phyloP scores from a whole-genome alignment of 2,797 vertebrate species.

The Hemitrygon akajei region DNA sequence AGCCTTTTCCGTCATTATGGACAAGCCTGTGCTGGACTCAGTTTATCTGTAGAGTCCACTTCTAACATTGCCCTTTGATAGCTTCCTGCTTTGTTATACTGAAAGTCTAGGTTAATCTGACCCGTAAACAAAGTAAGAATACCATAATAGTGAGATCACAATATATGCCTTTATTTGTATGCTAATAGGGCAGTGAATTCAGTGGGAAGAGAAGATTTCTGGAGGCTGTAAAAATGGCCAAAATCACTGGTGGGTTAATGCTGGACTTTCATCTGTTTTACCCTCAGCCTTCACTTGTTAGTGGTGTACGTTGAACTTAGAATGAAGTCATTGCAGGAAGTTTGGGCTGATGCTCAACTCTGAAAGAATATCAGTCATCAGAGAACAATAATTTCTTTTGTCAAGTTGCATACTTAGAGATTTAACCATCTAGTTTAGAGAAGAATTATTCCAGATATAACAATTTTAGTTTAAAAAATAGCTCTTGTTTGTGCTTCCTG shows the following conservation, averaged over 20 bases:
- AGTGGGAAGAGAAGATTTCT: not conserved
- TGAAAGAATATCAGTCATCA: not conserved
- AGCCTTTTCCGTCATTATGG: too few species aligned
- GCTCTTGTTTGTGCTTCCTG: not conserved
- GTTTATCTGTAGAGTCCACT: not conserved
- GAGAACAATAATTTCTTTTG: not conserved
- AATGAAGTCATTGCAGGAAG: not conserved
- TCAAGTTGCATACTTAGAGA: not conserved
- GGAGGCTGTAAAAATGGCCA: not conserved
- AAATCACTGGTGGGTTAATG: not conserved
- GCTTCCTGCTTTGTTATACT: not conserved
- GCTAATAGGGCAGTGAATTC: not conserved
- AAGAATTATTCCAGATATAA: not conserved
- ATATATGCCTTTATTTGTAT: not conserved
- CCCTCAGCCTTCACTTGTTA: not conserved
- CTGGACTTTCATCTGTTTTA: too few species aligned
- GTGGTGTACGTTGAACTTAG: not conserved
- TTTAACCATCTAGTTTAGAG: not conserved
- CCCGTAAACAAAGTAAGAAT: too few species aligned
- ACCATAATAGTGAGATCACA: not conserved
- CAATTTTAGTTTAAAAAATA: not conserved
- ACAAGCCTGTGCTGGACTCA: not conserved
- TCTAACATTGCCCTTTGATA: not conserved
- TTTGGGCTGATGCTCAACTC: not conserved
- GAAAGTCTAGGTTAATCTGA: not conserved